These are phyloP conservation scores for Lateolabrax maculatus DNA, from an alignment of 2,797 vertebrate genomes.

Conservation along the genomic window DNA sequence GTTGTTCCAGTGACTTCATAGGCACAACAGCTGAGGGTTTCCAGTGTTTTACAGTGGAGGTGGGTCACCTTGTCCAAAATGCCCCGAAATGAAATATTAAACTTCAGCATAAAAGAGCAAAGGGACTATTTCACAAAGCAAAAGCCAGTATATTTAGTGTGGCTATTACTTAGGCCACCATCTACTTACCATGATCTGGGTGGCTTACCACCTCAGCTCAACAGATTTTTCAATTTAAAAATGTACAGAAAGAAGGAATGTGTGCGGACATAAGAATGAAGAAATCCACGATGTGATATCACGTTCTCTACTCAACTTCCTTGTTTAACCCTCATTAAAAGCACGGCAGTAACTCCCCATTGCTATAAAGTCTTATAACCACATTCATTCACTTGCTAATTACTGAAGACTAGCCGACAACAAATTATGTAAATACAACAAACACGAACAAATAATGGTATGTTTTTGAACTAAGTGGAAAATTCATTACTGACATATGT, in stretches of 20 bases:
- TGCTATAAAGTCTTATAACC: neutral
- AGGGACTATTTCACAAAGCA: neutral
- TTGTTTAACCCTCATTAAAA: slow-evolving; percentile 2
- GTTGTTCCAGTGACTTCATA: neutral
- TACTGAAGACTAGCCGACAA: neutral
- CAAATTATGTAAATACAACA: neutral
- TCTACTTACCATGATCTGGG: neutral
- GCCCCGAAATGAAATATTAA: neutral
- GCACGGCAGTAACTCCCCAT: neutral
- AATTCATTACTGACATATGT: neutral
- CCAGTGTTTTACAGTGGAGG: neutral
- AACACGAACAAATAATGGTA: neutral
- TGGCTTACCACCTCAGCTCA: neutral
- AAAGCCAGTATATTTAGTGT: neutral
- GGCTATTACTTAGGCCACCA: neutral
- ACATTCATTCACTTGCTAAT: neutral
- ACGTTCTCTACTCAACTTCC: slow-evolving; percentile 1
- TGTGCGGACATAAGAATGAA: neutral
- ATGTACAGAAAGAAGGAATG: neutral
- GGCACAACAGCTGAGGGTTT: neutral
- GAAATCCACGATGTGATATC: neutral
- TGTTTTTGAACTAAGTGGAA: neutral
- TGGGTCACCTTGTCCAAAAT: neutral
- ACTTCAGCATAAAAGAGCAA: neutral
- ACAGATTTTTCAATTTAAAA: neutral